A percentile compares a stretch with the other conserved stretches of the same genome.
phyloP scores from a whole-genome alignment of 1,140 invertebrate genomes.

The Ooceraea biroi region DNA sequence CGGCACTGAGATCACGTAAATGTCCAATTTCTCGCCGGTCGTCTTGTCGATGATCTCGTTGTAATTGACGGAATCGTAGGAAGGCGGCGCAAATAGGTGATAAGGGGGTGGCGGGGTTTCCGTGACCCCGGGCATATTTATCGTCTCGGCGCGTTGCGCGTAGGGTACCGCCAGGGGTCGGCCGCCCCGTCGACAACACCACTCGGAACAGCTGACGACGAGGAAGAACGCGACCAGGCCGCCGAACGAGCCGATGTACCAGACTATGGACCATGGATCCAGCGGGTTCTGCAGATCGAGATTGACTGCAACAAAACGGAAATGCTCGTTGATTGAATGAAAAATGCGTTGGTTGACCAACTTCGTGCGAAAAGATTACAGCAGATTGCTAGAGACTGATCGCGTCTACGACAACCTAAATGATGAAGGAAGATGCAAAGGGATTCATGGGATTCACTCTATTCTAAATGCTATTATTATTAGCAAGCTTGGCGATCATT shows the following conservation, averaged over 20 bases:
- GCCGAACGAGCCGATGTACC: constrained; percentile 88
- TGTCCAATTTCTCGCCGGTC: constrained; percentile 85
- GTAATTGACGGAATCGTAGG: constrained; percentile 87
- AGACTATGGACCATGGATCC: constrained; percentile 88
- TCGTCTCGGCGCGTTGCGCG: constrained; percentile 76
- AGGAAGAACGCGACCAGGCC: constrained; percentile 88
- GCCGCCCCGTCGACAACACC: constrained; percentile 85
- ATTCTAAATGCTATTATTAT: too few relatives aligned
- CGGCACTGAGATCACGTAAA: constrained; percentile 86
- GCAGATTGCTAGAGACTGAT: too few relatives aligned
- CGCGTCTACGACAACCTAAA: too few relatives aligned
- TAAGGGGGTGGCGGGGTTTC: constrained; percentile 88
- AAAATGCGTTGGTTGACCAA: constrained; percentile 19
- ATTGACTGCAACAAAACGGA: constrained; percentile 75
- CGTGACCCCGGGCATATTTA: constrained; percentile 68
- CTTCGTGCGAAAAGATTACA: constrained; percentile 1
- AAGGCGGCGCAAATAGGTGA: constrained; percentile 88
- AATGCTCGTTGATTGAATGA: constrained; percentile 32
- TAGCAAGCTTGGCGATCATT: too few relatives aligned
- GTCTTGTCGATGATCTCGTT: constrained; percentile 80
- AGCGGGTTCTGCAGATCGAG: constrained; percentile 78
- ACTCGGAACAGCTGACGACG: constrained; percentile 88
- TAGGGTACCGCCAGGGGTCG: constrained; percentile 76
- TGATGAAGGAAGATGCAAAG: too few relatives aligned
- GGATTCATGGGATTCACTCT: too few relatives aligned